Evolutionary conservation across 2,797 vertebrate genomes (phyloP).

Genomic region (Phoeniculus purpureus): DNA sequence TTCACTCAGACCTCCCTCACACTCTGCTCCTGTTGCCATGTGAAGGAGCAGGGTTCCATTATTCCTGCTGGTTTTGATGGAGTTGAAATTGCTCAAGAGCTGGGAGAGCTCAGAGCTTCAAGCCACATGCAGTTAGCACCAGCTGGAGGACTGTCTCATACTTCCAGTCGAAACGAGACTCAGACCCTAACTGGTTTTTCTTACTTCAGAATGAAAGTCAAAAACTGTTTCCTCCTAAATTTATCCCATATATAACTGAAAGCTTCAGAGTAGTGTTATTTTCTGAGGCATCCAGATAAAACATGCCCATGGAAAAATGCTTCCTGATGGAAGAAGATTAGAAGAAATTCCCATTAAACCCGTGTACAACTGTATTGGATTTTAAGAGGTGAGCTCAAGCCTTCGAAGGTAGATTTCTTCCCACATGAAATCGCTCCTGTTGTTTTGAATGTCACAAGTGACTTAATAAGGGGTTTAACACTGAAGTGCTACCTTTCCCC

Average conservation of each 20-base stretch:
- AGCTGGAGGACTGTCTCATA: neutral
- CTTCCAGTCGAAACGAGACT: neutral
- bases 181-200: neutral
- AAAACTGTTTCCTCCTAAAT: neutral
- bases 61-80: neutral
- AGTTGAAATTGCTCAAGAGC: neutral
- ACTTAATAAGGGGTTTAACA: conserved; percentile 13
- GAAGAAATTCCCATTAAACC: neutral
- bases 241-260: neutral
- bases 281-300: neutral
- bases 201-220: neutral
- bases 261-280: neutral
- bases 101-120: neutral
- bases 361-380: neutral
- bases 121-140: neutral
- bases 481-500: neutral
- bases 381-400: neutral
- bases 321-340: neutral
- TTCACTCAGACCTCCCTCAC: neutral
- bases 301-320: neutral
- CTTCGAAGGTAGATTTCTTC: neutral
- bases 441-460: neutral
- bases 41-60: neutral
- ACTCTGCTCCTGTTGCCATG: neutral
- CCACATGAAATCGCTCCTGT: neutral